These are phyloP conservation scores for Alces alces DNA, from an alignment of 2,113 vertebrate genomes.

Conservation along the genomic window DNA sequence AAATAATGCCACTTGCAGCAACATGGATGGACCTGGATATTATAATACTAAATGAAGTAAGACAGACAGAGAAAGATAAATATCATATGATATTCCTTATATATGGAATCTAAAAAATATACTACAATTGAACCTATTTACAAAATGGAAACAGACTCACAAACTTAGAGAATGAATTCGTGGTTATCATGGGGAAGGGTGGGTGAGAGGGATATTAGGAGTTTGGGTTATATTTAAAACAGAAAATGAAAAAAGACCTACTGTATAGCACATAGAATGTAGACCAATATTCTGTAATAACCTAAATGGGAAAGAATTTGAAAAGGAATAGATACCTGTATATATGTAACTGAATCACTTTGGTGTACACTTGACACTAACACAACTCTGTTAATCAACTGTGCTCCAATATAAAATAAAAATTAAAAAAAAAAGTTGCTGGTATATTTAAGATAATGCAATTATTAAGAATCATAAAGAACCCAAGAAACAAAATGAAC, in stretches of 20 bases:
- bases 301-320: neutral
- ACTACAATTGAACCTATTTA: neutral
- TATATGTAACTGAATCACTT: no score
- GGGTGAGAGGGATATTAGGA: neutral
- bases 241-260: neutral
- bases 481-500: neutral
- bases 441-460: neutral
- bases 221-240: neutral
- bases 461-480: neutral
- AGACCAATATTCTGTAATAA: neutral
- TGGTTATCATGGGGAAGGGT: neutral
- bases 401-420: neutral
- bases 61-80: neutral
- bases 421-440: neutral
- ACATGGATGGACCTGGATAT: neutral
- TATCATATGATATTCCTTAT: neutral
- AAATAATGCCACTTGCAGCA: neutral
- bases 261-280: neutral
- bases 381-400: no score
- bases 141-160: neutral
- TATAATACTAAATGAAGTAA: neutral
- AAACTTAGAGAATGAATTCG: neutral
- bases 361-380: no score
- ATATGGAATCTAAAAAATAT: neutral
- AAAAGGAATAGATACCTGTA: neutral